These are phyloP conservation scores for Drosophila neocordata DNA, from an alignment of 1,140 invertebrate species.

Conservation along the genomic window DNA sequence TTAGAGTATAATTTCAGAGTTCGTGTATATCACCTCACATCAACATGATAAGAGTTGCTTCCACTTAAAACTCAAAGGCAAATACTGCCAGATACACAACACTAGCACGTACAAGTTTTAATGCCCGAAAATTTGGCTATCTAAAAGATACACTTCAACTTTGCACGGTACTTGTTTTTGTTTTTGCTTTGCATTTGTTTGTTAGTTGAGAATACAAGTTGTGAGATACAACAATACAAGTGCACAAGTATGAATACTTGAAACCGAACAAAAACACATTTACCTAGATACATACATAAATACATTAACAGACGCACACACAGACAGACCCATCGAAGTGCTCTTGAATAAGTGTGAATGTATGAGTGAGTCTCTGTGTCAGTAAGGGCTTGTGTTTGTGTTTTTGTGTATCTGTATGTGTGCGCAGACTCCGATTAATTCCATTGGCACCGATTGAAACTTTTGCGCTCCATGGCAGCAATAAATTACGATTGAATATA, in stretches of 20 bases:
- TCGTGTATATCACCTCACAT: background rate
- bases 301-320: constrained; percentile 54
- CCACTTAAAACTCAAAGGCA: background rate
- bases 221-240: background rate
- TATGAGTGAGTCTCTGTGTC: background rate
- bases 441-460: constrained; percentile 80
- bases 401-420: constrained; percentile 33
- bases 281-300: constrained; percentile 59
- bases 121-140: constrained; percentile 8
- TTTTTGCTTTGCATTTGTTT: constrained; percentile 2
- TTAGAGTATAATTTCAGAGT: background rate
- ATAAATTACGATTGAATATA: constrained; percentile 68
- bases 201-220: constrained; percentile 6
- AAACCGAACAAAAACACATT: constrained; percentile 29
- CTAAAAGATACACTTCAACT: constrained; percentile 11
- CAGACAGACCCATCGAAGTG: constrained; percentile 31
- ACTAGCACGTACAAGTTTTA: constrained; percentile 3
- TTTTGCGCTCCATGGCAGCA: constrained; percentile 73
- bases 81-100: constrained; percentile 1
- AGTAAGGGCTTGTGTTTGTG: constrained; percentile 42
- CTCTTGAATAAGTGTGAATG: constrained; percentile 13
- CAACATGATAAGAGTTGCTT: background rate
- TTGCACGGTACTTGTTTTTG: background rate
- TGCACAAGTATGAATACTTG: constrained; percentile 44
- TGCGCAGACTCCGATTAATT: constrained; percentile 69